phyloP scores from a whole-genome alignment of 1,140 invertebrate species.

The Drosophila cardini region DNA sequence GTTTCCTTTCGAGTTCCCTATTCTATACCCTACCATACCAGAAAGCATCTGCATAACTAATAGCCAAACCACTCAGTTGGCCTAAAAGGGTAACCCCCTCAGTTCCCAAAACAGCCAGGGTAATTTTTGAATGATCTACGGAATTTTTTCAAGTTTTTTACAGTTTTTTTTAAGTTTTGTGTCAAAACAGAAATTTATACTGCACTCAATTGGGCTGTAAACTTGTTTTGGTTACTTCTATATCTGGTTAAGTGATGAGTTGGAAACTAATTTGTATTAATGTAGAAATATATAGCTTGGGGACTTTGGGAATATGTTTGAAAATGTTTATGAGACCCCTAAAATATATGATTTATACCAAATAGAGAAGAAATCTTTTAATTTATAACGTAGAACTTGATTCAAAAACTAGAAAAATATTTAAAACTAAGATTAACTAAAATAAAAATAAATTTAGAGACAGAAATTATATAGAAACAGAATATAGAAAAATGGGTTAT shows the following conservation, averaged over 20 bases:
- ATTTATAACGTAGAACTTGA: too few relatives aligned
- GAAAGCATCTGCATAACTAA: constrained; percentile 73
- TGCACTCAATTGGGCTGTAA: constrained; percentile 38
- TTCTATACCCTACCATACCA: constrained; percentile 18
- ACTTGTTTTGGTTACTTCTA: constrained; percentile 36
- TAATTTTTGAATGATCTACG: constrained; percentile 44
- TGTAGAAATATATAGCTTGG: constrained; percentile 34
- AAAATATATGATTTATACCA: background rate
- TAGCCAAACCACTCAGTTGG: constrained; percentile 49
- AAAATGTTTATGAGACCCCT: background rate
- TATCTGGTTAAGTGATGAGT: background rate
- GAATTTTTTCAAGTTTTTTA: constrained; percentile 48
- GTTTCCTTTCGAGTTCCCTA: constrained; percentile 11
- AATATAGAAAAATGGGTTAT: too few relatives aligned
- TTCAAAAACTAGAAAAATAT: too few relatives aligned
- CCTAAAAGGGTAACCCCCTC: constrained; percentile 48
- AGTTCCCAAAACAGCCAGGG: constrained; percentile 1
- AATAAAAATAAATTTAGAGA: too few relatives aligned
- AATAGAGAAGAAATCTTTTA: too few relatives aligned
- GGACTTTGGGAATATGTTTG: constrained; percentile 18
- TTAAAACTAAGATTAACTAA: too few relatives aligned
- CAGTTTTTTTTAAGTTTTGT: constrained; percentile 31
- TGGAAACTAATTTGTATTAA: background rate
- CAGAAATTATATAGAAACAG: too few relatives aligned
- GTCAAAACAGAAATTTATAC: constrained; percentile 72